Evolutionary conservation across 2,888 invertebrate species (phyloP).

Genomic region (Himalopsyche tibetana): DNA sequence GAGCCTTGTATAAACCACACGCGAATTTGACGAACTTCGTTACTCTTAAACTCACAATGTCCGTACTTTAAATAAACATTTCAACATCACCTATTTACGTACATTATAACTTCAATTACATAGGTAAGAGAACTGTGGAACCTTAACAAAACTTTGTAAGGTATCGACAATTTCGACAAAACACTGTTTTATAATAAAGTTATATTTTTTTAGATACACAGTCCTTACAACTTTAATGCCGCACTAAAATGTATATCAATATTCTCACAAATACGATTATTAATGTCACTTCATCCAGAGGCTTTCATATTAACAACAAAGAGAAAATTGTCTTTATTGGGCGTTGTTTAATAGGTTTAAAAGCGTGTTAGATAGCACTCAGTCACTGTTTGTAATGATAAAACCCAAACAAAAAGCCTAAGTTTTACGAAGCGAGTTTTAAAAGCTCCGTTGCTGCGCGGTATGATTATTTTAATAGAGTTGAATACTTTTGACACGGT

Average conservation of each 20-base stretch:
- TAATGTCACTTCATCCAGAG: neutral
- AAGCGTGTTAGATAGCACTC: constrained; percentile 34
- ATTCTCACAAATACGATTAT: too few species aligned
- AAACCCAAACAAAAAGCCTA: constrained; percentile 15
- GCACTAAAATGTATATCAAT: too few species aligned
- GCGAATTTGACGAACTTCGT: constrained; percentile 40
- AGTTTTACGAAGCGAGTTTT: constrained; percentile 19
- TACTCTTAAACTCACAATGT: constrained; percentile 27
- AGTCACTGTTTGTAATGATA: constrained; percentile 41
- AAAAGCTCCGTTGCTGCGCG: constrained; percentile 18
- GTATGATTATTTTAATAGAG: constrained; percentile 42
- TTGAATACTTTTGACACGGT: constrained; percentile 42
- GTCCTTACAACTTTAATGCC: too few species aligned
- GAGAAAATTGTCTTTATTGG: neutral
- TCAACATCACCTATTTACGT: neutral
- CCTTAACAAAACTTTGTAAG: too few species aligned
- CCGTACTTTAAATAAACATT: constrained; percentile 22
- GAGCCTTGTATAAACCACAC: constrained; percentile 11
- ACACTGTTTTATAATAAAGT: too few species aligned
- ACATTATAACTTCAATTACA: neutral
- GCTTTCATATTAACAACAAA: neutral
- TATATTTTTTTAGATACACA: too few species aligned
- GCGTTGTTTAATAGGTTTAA: constrained; percentile 1
- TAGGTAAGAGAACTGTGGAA: too few species aligned
- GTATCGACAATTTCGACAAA: too few species aligned